Evolutionary conservation across 2,113 vertebrate species (phyloP), one percentile per base, ranked within the genome.

Genomic region (Mandrillus leucophaeus): DNA sequence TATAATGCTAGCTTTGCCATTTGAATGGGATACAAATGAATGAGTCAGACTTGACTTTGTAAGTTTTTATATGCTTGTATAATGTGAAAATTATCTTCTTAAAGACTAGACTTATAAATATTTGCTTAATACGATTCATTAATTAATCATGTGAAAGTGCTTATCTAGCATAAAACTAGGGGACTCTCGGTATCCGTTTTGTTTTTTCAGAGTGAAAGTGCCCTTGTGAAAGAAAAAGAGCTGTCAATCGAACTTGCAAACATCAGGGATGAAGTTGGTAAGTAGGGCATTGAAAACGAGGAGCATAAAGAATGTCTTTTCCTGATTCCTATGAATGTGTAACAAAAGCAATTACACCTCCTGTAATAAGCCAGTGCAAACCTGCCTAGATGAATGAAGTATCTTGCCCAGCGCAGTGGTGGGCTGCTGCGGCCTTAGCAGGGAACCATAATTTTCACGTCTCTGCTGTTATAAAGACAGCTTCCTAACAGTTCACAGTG

Each of bases 221-320:
- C 99, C 98, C 98, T 99, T 97, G 99, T 99, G 98, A 99, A 99
- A 98, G 99, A 99, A 98, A 99, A 99, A 98, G 99, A 99, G 96
- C 98, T 99, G 98, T 99, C 99, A 97, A 97, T 99, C 90, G 99
- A 99, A 98, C 99, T 99, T 98, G 98, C 99, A 97, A 99, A 99
- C 98, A 99, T 99, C 99, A 99, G 99, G 99, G 99, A 99, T 99
- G 99, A 99, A 99, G 99, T 99, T 98, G 99, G 99, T 99, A 99
- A 99, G 99, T 99, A 97, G 96, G 90, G 68, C 50, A 12, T 88
- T 94, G 70, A 35, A 88, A 50, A 92, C 11, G 72, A 98, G 84
- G 70, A 80, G 40, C 80, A 1, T 45, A 68, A 90, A 81, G 95
- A 78, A 92, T 75, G 83, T 38, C 92, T 95, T 97, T 97, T 97